Base-by-base conservation (phyloP, 2,888 invertebrate genomes). In the Plusia festucae region DNA sequence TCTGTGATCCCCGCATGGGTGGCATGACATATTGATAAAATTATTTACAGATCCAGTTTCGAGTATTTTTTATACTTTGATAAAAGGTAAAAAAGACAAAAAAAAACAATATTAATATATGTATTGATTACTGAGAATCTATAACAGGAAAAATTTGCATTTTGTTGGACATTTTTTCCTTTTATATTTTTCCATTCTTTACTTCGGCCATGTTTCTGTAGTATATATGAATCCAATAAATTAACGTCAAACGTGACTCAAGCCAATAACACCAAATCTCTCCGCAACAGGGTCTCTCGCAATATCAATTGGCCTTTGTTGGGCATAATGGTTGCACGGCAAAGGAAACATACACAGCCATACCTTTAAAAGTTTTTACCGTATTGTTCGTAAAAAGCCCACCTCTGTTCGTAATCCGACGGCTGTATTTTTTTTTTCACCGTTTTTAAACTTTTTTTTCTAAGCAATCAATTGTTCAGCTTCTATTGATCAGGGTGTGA, bases 401-500 rank as follows among this genome's bases (percentile, higher is more conserved):
- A 49, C 13, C 20, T 22, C 34, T 20, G 53, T 61, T 32, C 7
- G 44, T 51, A 53, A 40, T 24, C 18, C 6, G 40, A 24, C 9
- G 11, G 18, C 16, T 16, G 30, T 15, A 46, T 20, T 49, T 71
- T 53, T 62, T 58, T 52, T 30, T 30, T 8, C 15, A 15, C 34
- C 34, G 15, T 34, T 15, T 34, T 34, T 15, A 5, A 34, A 15
- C 34, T 34, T 15, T 15, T 34, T 15, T 15, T 34, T 34, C 34
- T 34, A 15, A 34, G 34, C 34, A 34, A 34, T 34, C 34, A 34
- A 34, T 34, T 34, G 24, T 20, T 40, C 13, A 13, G 9, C 51
- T 60, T 44, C n/a, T 54, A 68, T 68, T 52, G 53, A 68, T 73
- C 52, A 52, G 27, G 20, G 60, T 72, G 30, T 67, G 64, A 60